phyloP scores from a whole-genome alignment of 2,797 vertebrate species.

The Rallus crepitans region DNA sequence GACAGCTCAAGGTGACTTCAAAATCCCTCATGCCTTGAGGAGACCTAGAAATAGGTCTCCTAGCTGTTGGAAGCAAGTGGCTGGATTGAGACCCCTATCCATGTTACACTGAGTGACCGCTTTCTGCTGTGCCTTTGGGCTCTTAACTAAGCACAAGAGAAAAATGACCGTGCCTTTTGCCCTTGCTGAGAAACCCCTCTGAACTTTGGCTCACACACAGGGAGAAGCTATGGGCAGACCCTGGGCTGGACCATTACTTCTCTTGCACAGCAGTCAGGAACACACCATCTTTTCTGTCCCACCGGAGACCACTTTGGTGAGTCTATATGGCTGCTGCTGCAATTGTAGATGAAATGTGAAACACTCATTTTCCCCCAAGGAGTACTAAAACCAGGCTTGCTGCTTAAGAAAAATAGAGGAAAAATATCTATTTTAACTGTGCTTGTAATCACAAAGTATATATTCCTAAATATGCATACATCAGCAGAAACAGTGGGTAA shows the following conservation, averaged over 20 bases:
- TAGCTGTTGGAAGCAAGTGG: neutral
- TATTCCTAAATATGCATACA: neutral
- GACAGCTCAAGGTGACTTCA: neutral
- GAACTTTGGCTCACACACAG: neutral
- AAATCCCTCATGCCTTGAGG: neutral
- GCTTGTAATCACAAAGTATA: neutral
- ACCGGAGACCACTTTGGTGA: neutral
- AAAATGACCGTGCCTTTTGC: neutral
- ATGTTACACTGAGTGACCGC: neutral
- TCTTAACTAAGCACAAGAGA: neutral
- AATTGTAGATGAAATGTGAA: neutral
- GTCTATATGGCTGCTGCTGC: neutral
- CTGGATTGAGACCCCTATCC: neutral
- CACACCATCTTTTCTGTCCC: neutral
- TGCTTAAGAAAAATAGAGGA: neutral
- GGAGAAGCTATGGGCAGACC: neutral
- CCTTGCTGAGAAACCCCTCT: neutral
- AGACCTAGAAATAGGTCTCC: neutral
- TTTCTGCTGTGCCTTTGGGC: neutral
- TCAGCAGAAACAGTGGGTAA: constrained; percentile 24
- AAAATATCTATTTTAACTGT: constrained; percentile 1
- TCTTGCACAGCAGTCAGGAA: neutral
- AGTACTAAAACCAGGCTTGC: neutral
- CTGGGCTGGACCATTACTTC: neutral
- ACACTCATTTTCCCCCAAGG: neutral